A percentile compares a stretch with the other conserved stretches of the same genome.
Conservation (phyloP, 2,797 vertebrate species). For the Tamandua tetradactyla region DNA sequence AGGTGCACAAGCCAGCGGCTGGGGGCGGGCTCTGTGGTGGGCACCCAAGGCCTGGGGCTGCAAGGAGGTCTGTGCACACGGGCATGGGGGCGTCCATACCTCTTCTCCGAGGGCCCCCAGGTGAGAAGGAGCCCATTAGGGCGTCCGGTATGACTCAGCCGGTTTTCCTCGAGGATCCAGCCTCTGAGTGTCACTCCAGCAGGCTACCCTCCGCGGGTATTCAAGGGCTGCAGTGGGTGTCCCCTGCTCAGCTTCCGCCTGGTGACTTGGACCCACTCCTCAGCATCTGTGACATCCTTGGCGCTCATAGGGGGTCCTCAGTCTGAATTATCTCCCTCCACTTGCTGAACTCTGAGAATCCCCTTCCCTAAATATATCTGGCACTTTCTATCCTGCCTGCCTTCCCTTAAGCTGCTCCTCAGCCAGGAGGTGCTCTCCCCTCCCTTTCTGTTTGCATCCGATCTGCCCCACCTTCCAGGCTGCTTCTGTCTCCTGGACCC, state of each 20-base stretch:
- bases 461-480: background rate
- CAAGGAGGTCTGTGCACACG: background rate
- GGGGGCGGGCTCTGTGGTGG: accelerated
- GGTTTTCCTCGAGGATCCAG: background rate
- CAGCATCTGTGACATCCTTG: background rate
- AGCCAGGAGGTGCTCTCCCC: background rate
- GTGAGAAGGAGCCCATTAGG: background rate
- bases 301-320: background rate
- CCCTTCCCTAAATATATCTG: background rate
- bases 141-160: background rate
- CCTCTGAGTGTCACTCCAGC: background rate
- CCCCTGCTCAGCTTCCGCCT: background rate
- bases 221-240: accelerated
- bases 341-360: background rate
- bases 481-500: too few species aligned
- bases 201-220: background rate
- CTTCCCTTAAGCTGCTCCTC: too few species aligned
- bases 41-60: too few species aligned
- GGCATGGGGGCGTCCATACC: background rate
- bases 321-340: background rate
- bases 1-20: background rate
- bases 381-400: too few species aligned
- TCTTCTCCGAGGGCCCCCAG: background rate
- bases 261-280: background rate
- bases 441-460: background rate